Evolutionary conservation across 2,888 invertebrate species (phyloP).

Genomic region (Perithous albicinctus): DNA sequence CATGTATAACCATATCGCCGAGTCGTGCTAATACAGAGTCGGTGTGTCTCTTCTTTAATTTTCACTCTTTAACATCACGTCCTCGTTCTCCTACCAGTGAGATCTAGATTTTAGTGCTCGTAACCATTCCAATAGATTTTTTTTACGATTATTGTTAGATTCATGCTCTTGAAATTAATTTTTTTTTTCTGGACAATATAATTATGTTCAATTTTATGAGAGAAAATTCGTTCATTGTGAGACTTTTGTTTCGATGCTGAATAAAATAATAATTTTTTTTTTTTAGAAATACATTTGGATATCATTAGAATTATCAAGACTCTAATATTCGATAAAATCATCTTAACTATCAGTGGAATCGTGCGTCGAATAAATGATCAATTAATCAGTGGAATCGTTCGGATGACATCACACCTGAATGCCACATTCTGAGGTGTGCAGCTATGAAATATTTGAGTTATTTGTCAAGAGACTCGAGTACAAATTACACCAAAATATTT

Average conservation of each 20-base stretch:
- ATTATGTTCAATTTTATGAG: too few species aligned
- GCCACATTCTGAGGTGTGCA: neutral
- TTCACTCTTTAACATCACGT: conserved; percentile 39
- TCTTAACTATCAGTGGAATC: too few species aligned
- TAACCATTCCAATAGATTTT: neutral
- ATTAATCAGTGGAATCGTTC: neutral
- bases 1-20: conserved; percentile 29
- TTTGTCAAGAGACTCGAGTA: neutral
- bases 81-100: conserved; percentile 25
- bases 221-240: too few species aligned
- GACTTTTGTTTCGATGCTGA: neutral
- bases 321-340: too few species aligned
- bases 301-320: neutral
- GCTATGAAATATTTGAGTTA: too few species aligned
- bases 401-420: neutral
- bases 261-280: neutral
- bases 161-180: too few species aligned
- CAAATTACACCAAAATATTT: neutral
- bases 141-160: too few species aligned
- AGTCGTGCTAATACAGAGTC: conserved; percentile 41
- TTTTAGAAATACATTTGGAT: neutral
- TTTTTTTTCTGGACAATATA: too few species aligned
- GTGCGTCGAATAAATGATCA: too few species aligned
- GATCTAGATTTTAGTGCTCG: neutral
- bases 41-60: conserved; percentile 41